phyloP scores from a whole-genome alignment of 2,888 invertebrate species.

The Chymomyza caudatula region DNA sequence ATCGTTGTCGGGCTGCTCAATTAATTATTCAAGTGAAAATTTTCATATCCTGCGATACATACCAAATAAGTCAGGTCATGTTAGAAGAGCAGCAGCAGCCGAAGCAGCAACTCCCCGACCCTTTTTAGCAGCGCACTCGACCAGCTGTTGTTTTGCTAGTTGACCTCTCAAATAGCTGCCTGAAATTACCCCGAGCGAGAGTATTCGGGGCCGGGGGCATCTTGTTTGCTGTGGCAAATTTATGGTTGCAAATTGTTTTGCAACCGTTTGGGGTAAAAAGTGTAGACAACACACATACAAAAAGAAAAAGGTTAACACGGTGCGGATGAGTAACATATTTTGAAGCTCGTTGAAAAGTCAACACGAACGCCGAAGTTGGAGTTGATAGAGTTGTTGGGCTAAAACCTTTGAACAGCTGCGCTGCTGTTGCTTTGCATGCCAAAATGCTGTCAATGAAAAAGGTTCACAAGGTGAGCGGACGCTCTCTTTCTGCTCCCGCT shows the following conservation, averaged over 20 bases:
- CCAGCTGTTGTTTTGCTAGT: slow-evolving; percentile 21
- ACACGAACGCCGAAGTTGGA: slow-evolving; percentile 17
- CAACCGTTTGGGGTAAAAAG: slow-evolving; percentile 35
- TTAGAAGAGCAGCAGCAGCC: slow-evolving; percentile 7
- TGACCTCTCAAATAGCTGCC: background rate
- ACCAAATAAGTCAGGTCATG: slow-evolving; percentile 60
- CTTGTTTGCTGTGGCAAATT: slow-evolving; percentile 65
- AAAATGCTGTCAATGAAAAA: slow-evolving; percentile 15
- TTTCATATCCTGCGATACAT: slow-evolving; percentile 69
- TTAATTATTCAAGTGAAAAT: slow-evolving; percentile 75
- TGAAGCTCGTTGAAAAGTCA: slow-evolving; percentile 62
- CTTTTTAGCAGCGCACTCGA: background rate
- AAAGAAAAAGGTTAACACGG: slow-evolving; percentile 56
- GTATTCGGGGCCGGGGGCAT: background rate
- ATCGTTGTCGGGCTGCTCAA: slow-evolving; percentile 40
- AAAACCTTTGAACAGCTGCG: slow-evolving; percentile 11
- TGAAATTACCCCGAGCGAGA: background rate
- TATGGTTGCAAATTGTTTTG: slow-evolving; percentile 75
- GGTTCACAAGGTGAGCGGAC: slow-evolving; percentile 2
- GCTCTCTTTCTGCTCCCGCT: background rate
- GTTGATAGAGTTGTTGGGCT: slow-evolving; percentile 4
- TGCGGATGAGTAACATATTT: slow-evolving; percentile 65
- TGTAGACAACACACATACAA: slow-evolving; percentile 17
- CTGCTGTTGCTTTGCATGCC: slow-evolving; percentile 62
- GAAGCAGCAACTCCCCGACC: too few relatives aligned